A percentile compares a stretch with the other conserved stretches of the same genome.
These are phyloP conservation scores for Phalacrocorax brasilianus DNA, from an alignment of 2,113 vertebrate species.

Conservation along the genomic window DNA sequence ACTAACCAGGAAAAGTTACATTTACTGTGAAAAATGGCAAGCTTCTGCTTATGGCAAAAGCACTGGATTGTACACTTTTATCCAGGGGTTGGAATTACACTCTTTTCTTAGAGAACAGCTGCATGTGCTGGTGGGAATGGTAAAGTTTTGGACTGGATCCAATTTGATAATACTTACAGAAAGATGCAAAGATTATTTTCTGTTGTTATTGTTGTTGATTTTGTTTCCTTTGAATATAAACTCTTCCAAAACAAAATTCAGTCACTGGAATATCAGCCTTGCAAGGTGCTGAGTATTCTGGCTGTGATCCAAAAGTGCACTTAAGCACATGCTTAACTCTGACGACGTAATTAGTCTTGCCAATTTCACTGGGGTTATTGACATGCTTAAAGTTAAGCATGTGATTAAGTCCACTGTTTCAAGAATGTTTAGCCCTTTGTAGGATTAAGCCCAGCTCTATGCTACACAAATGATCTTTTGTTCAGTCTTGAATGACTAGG, in stretches of 20 bases:
- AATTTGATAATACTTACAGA: slow-evolving; percentile 19
- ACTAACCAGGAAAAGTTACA: slow-evolving; percentile 3
- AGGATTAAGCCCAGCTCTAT: slow-evolving; percentile 3
- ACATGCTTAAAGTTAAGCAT: slow-evolving; percentile 49
- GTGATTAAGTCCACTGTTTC: neutral
- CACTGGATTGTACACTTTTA: slow-evolving; percentile 40
- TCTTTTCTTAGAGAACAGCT: slow-evolving; percentile 47
- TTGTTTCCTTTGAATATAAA: neutral
- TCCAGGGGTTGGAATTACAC: slow-evolving; percentile 59
- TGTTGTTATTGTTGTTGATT: neutral
- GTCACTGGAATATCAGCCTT: neutral
- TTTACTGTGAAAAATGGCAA: slow-evolving; percentile 5
- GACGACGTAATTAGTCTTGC: slow-evolving; percentile 39
- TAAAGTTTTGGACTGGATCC: slow-evolving; percentile 19
- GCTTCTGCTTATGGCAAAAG: slow-evolving; percentile 3
- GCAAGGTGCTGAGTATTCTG: slow-evolving; percentile 26
- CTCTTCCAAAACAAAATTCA: neutral
- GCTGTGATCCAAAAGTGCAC: slow-evolving; percentile 32
- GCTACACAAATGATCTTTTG: slow-evolving; percentile 23
- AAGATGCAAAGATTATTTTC: neutral
- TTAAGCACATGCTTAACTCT: slow-evolving; percentile 37
- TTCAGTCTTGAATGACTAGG: slow-evolving; percentile 22
- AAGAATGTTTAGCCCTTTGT: slow-evolving; percentile 39
- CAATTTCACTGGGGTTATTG: neutral
- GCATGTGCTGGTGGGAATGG: slow-evolving; percentile 45